These are phyloP conservation scores for Propithecus coquereli DNA, from an alignment of 2,113 vertebrate species.

Conservation along the genomic window DNA sequence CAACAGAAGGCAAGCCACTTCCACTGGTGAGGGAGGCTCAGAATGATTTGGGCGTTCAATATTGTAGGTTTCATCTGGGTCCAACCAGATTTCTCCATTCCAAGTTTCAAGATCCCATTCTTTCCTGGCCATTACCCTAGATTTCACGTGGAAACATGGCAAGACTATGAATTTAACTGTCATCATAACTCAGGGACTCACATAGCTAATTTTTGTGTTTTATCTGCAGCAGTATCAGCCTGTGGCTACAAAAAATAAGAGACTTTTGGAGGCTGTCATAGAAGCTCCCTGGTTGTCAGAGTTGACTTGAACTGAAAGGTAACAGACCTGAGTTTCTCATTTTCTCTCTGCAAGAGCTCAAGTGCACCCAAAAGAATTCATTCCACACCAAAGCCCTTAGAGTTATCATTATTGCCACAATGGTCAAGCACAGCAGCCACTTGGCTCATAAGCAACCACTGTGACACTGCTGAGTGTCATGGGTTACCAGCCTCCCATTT, in stretches of 20 bases:
- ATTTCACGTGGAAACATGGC: not conserved
- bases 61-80: not conserved
- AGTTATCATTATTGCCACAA: not conserved
- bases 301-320: not conserved
- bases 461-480: no score
- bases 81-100: not conserved
- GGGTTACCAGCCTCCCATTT: not conserved
- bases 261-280: not conserved
- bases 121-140: not conserved
- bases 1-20: not conserved
- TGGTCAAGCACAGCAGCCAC: not conserved
- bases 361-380: not conserved
- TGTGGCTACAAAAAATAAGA: not conserved
- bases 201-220: not conserved
- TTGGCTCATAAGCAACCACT: not conserved
- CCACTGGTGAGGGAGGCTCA: not conserved
- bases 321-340: not conserved
- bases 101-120: not conserved
- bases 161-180: not conserved
- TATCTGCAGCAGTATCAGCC: no score
- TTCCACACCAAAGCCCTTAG: not conserved
- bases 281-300: not conserved
- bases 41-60: no score
- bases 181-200: not conserved
- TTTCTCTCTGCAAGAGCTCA: not conserved